phyloP scores from a whole-genome alignment of 92 coral and sea anemone genomes.

The Epizoanthus illoricatus region DNA sequence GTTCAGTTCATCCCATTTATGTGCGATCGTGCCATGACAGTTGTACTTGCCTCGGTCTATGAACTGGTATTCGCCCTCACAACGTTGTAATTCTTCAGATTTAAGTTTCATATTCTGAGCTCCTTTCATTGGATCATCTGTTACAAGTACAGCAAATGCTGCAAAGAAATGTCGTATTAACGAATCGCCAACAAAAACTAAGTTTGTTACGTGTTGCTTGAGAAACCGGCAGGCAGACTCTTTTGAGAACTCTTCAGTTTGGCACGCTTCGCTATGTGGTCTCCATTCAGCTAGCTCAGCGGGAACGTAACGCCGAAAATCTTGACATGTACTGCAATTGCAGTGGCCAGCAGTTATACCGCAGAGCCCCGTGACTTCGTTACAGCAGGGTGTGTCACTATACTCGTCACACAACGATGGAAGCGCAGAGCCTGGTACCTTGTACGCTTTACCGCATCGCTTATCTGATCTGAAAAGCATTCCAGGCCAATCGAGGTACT shows the following conservation, averaged over 20 bases:
- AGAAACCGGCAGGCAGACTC: constrained; percentile 39
- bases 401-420: constrained; percentile 56
- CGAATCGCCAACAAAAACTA: constrained; percentile 71
- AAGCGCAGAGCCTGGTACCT: constrained; percentile 9
- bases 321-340: constrained; percentile 50
- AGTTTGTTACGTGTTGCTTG: constrained; percentile 37
- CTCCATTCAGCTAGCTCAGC: constrained; percentile 67
- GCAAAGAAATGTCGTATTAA: constrained; percentile 65
- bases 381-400: constrained; percentile 66
- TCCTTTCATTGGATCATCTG: constrained; percentile 51
- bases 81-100: constrained; percentile 25
- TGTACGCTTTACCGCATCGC: constrained; percentile 53
- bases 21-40: constrained; percentile 50
- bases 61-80: constrained; percentile 73
- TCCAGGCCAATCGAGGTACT: constrained; percentile 59
- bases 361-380: constrained; percentile 58
- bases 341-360: constrained; percentile 57
- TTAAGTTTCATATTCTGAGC: constrained; percentile 36
- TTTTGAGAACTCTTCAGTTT: constrained; percentile 34
- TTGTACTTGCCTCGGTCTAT: constrained; percentile 60
- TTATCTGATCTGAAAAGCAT: constrained; percentile 49
- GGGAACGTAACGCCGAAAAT: constrained; percentile 53
- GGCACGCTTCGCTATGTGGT: constrained; percentile 40
- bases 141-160: constrained; percentile 54
- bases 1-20: constrained; percentile 50